Evolutionary conservation across 2,888 invertebrate species (phyloP), one percentile per base, ranked within the genome.

Genomic region (Volucella bombylans): DNA sequence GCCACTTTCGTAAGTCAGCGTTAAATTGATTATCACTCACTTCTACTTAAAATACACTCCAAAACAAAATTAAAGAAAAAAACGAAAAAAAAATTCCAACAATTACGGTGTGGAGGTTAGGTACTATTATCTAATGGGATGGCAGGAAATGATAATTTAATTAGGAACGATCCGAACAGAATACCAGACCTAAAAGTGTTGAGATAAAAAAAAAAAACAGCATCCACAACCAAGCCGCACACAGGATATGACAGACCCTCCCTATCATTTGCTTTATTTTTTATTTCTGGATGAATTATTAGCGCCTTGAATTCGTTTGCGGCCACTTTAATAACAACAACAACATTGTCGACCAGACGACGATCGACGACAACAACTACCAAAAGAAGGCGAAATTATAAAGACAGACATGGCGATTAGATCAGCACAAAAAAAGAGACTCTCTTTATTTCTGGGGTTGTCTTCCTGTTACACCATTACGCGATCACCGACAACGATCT

Each of bases 141-240:
- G 83, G 76, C 85, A 85, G 85, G 85, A 85, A 85, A 85, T 85
- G 85, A 71, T 85, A 85, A 85, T 85, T 85, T 71, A 85, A 85
- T 85, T 80, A 85, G 85, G 71, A 81, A 85, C 64, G 50, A 82
- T 81, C 59, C 57, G 55, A 55, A 41, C 31, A 31, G 14, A 69
- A 11, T 45, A 2, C 38, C 10, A 43, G 57, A 65, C 59, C 11
- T 39, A 18, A 62, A 68, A 67, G 65, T 59, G 62, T 62, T 73
- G 18, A 47, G 18, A 8, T 18, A 64, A 64, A 45, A 62, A 65
- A 31, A 31, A 31, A 23, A 23, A 23, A 23, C 31, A 12, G 38
- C 23, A 65, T 73, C 49, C 67, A 59, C 65, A 59, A 1, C 18
- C 45, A 10, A n/a, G 64, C 65, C 45, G 67, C 71, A 79, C 65